Evolutionary conservation across 35 echinoderm and acorn worm genomes (phyloP).

Genomic region (Chiridota heheva): DNA sequence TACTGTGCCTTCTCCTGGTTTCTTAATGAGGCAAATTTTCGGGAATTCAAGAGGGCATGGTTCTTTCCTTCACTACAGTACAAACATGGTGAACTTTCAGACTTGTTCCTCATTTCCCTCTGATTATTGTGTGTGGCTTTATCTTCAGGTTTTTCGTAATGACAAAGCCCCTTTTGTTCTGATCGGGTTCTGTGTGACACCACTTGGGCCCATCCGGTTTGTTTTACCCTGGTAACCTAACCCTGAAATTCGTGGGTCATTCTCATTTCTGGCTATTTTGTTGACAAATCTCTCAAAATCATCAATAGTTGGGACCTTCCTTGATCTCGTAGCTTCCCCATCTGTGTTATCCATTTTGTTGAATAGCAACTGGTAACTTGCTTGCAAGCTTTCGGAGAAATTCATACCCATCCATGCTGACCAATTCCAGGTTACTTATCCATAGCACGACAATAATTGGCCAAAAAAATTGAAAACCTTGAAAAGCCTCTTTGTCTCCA

Average conservation of each 20-base stretch:
- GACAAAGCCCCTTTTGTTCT: slow-evolving; percentile 8
- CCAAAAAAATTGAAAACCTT: slow-evolving; percentile 54
- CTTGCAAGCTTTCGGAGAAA: slow-evolving; percentile 24
- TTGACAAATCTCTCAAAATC: slow-evolving; percentile 64
- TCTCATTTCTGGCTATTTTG: slow-evolving; percentile 38
- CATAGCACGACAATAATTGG: slow-evolving; percentile 37
- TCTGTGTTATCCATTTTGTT: slow-evolving; percentile 48
- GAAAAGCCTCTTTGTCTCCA: slow-evolving; percentile 18
- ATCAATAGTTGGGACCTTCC: slow-evolving; percentile 19
- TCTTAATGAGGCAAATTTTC: neutral
- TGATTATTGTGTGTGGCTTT: too few species aligned
- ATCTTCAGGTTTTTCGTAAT: neutral
- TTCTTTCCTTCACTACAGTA: slow-evolving; percentile 10
- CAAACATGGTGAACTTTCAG: neutral
- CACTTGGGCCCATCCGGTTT: neutral
- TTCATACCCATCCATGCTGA: slow-evolving; percentile 42
- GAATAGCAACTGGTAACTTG: slow-evolving; percentile 37
- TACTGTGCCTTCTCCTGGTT: slow-evolving; percentile 9
- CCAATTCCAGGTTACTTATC: slow-evolving; percentile 36
- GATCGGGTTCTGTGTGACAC: neutral
- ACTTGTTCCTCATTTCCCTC: neutral
- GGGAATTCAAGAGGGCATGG: neutral
- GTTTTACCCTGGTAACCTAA: slow-evolving; percentile 20
- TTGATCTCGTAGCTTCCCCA: slow-evolving; percentile 30
- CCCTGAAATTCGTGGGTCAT: slow-evolving; percentile 37